These are phyloP conservation scores for Zaprionus kolodkinae DNA, from an alignment of 1,140 invertebrate genomes.

Conservation along the genomic window DNA sequence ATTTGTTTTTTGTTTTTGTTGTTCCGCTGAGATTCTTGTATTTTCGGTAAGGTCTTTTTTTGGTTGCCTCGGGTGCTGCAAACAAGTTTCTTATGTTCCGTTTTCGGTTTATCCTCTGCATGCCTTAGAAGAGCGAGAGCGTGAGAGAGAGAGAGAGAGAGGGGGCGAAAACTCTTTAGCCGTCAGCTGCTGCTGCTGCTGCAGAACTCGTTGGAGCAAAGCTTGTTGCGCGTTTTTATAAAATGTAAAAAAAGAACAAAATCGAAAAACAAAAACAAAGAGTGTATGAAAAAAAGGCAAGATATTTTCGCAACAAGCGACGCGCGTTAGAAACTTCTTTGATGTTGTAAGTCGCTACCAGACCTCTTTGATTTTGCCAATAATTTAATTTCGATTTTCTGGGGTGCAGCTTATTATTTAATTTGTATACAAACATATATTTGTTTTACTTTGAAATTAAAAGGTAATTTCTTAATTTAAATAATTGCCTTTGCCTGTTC, in stretches of 20 bases:
- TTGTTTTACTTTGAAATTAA: background rate
- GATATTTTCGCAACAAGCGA: constrained; percentile 31
- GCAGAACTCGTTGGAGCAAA: constrained; percentile 61
- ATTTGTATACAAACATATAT: constrained; percentile 6
- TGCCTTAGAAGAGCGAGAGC: constrained; percentile 19
- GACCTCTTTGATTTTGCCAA: constrained; percentile 18
- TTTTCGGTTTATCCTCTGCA: constrained; percentile 34
- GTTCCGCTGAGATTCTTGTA: constrained; percentile 58
- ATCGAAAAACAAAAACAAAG: constrained; percentile 22
- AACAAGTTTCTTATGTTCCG: constrained; percentile 77
- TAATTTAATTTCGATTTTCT: constrained; percentile 30
- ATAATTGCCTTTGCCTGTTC: no score
- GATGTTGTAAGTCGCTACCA: constrained; percentile 49
- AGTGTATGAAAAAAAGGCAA: constrained; percentile 14
- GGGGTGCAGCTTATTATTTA: constrained; percentile 21
- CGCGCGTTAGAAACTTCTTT: constrained; percentile 37
- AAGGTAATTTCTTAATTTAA: no score
- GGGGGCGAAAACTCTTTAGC: constrained; percentile 29
- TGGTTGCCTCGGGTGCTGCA: constrained; percentile 58
- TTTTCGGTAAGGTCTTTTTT: constrained; percentile 47
- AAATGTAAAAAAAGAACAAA: constrained; percentile 33
- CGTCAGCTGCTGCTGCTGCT: constrained; percentile 66
- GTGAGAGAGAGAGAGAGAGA: constrained; percentile 34
- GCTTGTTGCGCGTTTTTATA: constrained; percentile 68
- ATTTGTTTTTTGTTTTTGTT: constrained; percentile 29